phyloP scores from a whole-genome alignment of 2,113 vertebrate species.

The Astatoreochromis straeleni region DNA sequence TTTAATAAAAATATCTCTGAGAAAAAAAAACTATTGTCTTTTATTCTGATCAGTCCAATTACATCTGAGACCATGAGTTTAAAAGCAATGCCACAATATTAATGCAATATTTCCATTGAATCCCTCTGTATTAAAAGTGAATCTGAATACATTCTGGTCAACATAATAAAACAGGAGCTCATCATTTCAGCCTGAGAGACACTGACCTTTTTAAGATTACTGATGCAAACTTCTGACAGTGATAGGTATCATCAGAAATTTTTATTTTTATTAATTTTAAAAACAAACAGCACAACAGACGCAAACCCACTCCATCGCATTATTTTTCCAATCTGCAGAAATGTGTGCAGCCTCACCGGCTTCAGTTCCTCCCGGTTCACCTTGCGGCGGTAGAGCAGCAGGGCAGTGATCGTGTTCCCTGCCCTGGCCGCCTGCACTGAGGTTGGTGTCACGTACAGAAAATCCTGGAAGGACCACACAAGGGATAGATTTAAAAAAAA shows the following conservation, averaged over 20 bases:
- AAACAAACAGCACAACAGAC: background rate
- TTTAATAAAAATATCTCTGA: background rate
- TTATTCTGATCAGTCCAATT: rapidly evolving
- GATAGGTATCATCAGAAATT: background rate
- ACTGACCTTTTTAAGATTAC: background rate
- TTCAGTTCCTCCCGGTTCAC: conserved; percentile 90
- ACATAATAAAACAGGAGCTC: background rate
- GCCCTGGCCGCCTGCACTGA: conserved; percentile 86
- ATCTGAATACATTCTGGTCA: background rate
- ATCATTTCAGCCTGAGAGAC: background rate
- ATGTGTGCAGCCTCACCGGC: conserved; percentile 71
- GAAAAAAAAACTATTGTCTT: background rate
- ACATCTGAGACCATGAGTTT: background rate
- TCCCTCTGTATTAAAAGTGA: background rate
- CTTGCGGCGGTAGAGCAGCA: conserved; percentile 85
- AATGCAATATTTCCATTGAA: background rate
- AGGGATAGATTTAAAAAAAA: background rate
- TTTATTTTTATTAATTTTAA: background rate
- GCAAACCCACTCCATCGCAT: rapidly evolving
- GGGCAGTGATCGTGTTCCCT: conserved; percentile 84
- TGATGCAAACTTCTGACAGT: background rate
- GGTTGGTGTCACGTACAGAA: conserved; percentile 81
- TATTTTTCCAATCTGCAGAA: background rate
- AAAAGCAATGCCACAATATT: background rate
- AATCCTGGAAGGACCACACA: conserved; percentile 70